Evolutionary conservation across 2,888 invertebrate genomes (phyloP).

Genomic region (Drosophila sordidapex): DNA sequence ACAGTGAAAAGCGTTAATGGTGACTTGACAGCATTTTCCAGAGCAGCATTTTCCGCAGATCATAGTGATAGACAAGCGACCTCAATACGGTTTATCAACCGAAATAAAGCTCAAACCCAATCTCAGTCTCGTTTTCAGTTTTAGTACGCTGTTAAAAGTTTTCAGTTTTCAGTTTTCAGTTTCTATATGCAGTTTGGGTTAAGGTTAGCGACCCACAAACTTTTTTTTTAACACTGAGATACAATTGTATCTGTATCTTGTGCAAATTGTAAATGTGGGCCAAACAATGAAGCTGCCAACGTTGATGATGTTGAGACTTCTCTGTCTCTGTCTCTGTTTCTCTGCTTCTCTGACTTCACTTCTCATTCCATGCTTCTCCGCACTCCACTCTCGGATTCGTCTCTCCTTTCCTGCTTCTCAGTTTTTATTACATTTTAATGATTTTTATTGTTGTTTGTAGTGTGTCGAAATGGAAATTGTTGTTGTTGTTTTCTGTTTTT

Average conservation of each 20-base stretch:
- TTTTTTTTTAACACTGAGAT: slow-evolving; percentile 12
- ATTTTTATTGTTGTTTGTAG: slow-evolving; percentile 25
- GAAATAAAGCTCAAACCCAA: slow-evolving; percentile 15
- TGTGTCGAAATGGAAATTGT: slow-evolving; percentile 37
- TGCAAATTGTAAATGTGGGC: slow-evolving; percentile 37
- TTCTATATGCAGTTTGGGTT: slow-evolving; percentile 54
- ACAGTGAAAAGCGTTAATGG: slow-evolving; percentile 35
- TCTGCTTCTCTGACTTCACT: neutral
- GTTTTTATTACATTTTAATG: slow-evolving; percentile 21
- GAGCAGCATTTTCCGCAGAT: slow-evolving; percentile 16
- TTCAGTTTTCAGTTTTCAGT: slow-evolving; percentile 11
- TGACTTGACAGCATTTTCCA: slow-evolving; percentile 17
- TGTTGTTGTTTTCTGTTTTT: slow-evolving; percentile 11
- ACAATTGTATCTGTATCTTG: slow-evolving; percentile 34
- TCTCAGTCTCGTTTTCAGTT: slow-evolving; percentile 35
- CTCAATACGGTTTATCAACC: slow-evolving; percentile 47
- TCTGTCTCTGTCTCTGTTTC: slow-evolving; percentile 13
- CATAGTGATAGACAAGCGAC: slow-evolving; percentile 45
- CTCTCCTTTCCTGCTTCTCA: neutral
- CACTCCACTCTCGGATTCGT: neutral
- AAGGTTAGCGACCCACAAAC: slow-evolving; percentile 48
- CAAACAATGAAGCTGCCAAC: slow-evolving; percentile 33
- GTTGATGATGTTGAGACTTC: neutral
- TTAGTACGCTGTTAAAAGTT: slow-evolving; percentile 24
- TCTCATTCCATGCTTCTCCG: neutral